Evolutionary conservation across 1,140 invertebrate species (phyloP).

Genomic region (Phocides pigmalion): DNA sequence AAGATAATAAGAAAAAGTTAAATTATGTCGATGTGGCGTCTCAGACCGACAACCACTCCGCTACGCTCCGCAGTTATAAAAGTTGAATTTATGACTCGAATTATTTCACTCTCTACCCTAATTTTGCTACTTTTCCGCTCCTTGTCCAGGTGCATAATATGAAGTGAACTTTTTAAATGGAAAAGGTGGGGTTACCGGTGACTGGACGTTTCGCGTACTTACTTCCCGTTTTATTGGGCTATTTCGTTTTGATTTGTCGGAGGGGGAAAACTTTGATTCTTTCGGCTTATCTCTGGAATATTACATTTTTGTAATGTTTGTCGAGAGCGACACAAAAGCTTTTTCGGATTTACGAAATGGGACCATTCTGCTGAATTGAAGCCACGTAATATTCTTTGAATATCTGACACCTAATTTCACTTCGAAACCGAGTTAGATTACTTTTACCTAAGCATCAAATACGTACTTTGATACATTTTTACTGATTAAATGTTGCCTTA

Average conservation of each 20-base stretch:
- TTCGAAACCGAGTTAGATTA: background rate
- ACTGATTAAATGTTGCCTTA: too few species aligned
- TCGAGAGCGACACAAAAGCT: constrained; percentile 27
- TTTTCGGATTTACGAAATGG: constrained; percentile 22
- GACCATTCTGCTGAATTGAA: constrained; percentile 17
- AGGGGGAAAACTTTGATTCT: constrained; percentile 43
- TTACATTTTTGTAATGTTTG: constrained; percentile 34
- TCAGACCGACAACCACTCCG: constrained; percentile 46
- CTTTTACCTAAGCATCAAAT: background rate
- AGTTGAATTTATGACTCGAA: constrained; percentile 78
- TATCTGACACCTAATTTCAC: background rate
- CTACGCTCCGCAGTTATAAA: constrained; percentile 67
- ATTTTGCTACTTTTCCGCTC: constrained; percentile 64
- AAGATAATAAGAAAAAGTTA: constrained; percentile 83
- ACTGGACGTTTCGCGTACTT: constrained; percentile 48
- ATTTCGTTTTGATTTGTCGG: constrained; percentile 57
- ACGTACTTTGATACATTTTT: too few species aligned
- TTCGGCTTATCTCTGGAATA: constrained; percentile 38
- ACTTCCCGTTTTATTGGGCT: constrained; percentile 56
- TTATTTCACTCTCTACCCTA: constrained; percentile 75
- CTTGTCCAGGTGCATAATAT: constrained; percentile 73
- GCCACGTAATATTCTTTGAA: constrained; percentile 9
- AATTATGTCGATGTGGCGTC: constrained; percentile 77
- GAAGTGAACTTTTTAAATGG: constrained; percentile 58
- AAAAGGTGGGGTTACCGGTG: constrained; percentile 47